Base-by-base conservation (phyloP, 2,888 invertebrate species). In the Hypselothyrea guttata region DNA sequence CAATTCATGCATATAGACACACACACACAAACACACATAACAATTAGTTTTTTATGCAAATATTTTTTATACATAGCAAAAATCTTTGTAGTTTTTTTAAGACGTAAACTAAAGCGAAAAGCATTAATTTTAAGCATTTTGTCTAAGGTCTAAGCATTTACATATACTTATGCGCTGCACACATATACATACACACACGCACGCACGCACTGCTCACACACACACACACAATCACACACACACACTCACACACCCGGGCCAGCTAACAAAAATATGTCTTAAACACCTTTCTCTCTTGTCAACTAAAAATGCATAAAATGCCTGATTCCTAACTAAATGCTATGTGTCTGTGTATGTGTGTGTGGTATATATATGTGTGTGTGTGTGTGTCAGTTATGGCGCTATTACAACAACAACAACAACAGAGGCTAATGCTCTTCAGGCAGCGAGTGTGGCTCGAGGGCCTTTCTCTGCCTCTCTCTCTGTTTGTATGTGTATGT, bases 341-440 rank as follows among this genome's bases (percentile, higher is more conserved):
- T 74, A 55, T 57, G 15, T 34, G 45, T 59, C 12, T 58, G 60
- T 70, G 71, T 60, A 41, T 27, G 35, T 33, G 54, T 16, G 28
- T 31, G 37, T 40, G 18, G 18, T 45, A 38, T 28, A 15, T 61
- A 18, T 34, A 35, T 30, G 31, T 30, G 30, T 46, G 53, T 41
- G 47, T 41, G 16, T 42, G 18, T 46, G 41, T 47, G 49, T 58
- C 22, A 22, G 22, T 22, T 47, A 57, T 13, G n/a, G n/a, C n/a
- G n/a, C n/a, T 51, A 52, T 49, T 55, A 61, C 54, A 64, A 59
- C 55, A 27, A 41, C 11, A 30, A 53, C 52, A 62, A 74, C 69
- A 70, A 66, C 62, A 84, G 88, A 89, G 89, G 89, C 89, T 89
- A 88, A 86, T 40, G 68, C 62, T 30, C 70, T 70, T 69, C 49